Evolutionary conservation across 1,140 invertebrate genomes (phyloP).

Genomic region (Octopus sinensis): DNA sequence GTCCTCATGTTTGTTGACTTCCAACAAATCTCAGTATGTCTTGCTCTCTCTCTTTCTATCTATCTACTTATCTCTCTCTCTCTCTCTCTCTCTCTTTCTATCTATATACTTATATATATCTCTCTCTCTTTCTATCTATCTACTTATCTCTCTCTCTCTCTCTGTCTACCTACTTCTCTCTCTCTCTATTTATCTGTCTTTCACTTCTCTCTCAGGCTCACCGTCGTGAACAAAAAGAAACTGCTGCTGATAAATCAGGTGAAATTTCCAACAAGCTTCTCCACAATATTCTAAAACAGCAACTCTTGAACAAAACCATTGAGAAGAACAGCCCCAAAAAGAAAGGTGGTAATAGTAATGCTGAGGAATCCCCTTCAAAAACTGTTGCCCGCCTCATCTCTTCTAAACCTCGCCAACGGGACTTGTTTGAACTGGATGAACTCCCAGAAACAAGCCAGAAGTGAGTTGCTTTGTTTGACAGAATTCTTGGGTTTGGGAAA

Average conservation of each 20-base stretch:
- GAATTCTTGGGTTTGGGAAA: too few species aligned
- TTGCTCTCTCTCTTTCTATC: too few species aligned
- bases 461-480: conserved; percentile 20
- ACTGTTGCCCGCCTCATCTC: not conserved
- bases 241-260: conserved; percentile 69
- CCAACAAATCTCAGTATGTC: too few species aligned
- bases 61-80: too few species aligned
- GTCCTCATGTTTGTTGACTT: too few species aligned
- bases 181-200: too few species aligned
- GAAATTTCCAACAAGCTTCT: conserved; percentile 73
- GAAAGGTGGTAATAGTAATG: not conserved
- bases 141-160: too few species aligned
- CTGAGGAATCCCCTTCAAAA: not conserved
- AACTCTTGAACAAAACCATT: conserved; percentile 41
- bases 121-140: too few species aligned
- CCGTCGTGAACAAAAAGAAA: conserved; percentile 62
- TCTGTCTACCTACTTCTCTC: too few species aligned
- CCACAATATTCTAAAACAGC: conserved; percentile 63
- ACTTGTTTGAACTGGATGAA: conserved; percentile 48
- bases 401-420: conserved; percentile 28
- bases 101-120: too few species aligned
- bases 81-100: too few species aligned
- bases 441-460: conserved; percentile 40
- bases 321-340: conserved; percentile 24
- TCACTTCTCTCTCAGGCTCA: not conserved